Evolutionary conservation across 2,797 vertebrate genomes (phyloP).

Genomic region (Crocidura indochinensis): DNA sequence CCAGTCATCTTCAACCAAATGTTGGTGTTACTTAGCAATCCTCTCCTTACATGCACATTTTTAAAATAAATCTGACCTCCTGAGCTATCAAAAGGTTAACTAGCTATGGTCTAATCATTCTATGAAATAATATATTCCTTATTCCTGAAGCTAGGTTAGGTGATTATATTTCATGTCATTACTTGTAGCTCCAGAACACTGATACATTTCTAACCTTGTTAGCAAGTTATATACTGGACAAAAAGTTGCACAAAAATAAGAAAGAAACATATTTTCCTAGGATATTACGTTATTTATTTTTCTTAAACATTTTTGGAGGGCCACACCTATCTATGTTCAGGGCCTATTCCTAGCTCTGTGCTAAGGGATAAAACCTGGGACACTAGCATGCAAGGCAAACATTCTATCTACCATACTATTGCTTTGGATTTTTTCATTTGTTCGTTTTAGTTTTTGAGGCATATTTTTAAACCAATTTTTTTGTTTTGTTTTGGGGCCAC

Average conservation of each 20-base stretch:
- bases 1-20: not conserved
- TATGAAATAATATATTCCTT: slow-evolving; percentile 34
- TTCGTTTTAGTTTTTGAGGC: too few relatives aligned
- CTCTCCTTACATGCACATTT: not conserved
- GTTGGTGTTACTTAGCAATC: not conserved
- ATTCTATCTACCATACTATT: too few relatives aligned
- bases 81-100: too few relatives aligned
- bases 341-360: too few relatives aligned
- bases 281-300: not conserved
- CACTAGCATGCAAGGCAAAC: too few relatives aligned
- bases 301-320: not conserved
- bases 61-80: slow-evolving; percentile 10
- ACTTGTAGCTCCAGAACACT: slow-evolving; percentile 19
- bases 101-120: slow-evolving; percentile 28
- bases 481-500: not conserved
- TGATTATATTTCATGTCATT: slow-evolving; percentile 14
- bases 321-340: too few relatives aligned
- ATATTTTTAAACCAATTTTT: slow-evolving; percentile 40
- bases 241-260: not conserved
- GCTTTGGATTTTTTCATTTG: not conserved
- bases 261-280: slow-evolving; percentile 18
- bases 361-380: too few relatives aligned
- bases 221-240: not conserved
- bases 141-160: slow-evolving; percentile 11
- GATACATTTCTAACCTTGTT: slow-evolving; percentile 35